Base-by-base conservation (phyloP, 2,888 invertebrate genomes). In the Protophormia terraenovae region DNA sequence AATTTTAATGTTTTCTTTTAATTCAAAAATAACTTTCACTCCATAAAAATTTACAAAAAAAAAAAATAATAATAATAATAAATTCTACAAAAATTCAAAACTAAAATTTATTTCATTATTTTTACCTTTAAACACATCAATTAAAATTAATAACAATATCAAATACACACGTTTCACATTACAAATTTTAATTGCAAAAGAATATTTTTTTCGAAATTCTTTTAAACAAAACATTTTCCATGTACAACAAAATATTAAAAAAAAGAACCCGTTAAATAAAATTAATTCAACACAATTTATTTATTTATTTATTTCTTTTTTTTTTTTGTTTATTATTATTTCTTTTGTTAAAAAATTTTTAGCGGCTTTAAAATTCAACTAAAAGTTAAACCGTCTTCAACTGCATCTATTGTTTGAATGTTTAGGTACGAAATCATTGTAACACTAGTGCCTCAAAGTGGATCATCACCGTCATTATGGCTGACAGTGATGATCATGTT, bases 301-400 rank as follows among this genome's bases (percentile, higher is more conserved):
- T n/a, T n/a, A n/a, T 69, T 45, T 50, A 4, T 64, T 64, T 27
- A 45, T 32, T 19, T 10, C 12, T 55, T 22, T 32, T 41, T 64
- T 27, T 19, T 27, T 58, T 19, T 41, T 24, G 19, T 41, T 24
- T 41, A 14, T 50, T 77, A n/a, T n/a, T n/a, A n/a, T 62, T 29
- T 29, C 7, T 32, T 58, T 38, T 6, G 12, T 41, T 3, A 19
- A 67, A 41, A 67, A 12, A 32, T 38, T 22, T 75, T 19, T 35
- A 60, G 24, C 55, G 32, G 4, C 7, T 45, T 58, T 67, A n/a
- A 41, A 53, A 45, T 35, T 16, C 16, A 53, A 45, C 8, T 47
- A 47, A 67, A 78, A 62, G 58, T 45, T 81, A 69, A 82, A 85
- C 85, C 78, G 78, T 78, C 82, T 82, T 79, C 85, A 47, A 60